Evolutionary conservation across 2,888 invertebrate species (phyloP).

Genomic region (Helicoverpa assulta): DNA sequence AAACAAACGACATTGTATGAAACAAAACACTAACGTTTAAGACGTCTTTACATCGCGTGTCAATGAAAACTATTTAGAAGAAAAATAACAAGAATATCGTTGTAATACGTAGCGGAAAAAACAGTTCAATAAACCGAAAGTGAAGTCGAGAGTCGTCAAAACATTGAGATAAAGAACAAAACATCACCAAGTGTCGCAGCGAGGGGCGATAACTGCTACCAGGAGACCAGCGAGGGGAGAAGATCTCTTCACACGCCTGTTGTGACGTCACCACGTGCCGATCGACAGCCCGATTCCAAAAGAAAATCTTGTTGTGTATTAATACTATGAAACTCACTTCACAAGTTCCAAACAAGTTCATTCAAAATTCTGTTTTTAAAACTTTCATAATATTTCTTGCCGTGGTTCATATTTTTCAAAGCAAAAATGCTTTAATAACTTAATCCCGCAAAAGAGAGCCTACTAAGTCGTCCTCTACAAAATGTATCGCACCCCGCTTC

Average conservation of each 20-base stretch:
- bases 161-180: slow-evolving; percentile 57
- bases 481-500: slow-evolving; percentile 26
- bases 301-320: slow-evolving; percentile 39
- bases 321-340: slow-evolving; percentile 27
- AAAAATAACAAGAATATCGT: slow-evolving; percentile 34
- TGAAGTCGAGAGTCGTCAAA: slow-evolving; percentile 55
- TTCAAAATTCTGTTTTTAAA: slow-evolving; percentile 4
- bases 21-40: slow-evolving; percentile 45
- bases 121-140: slow-evolving; percentile 56
- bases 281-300: slow-evolving; percentile 31
- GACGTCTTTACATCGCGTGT: slow-evolving; percentile 15
- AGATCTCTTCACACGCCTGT: slow-evolving; percentile 20
- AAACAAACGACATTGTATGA: slow-evolving; percentile 2
- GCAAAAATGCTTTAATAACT: slow-evolving; percentile 30
- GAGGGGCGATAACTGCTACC: slow-evolving; percentile 45
- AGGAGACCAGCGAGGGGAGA: slow-evolving; percentile 13
- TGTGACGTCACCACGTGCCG: slow-evolving; percentile 36
- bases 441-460: slow-evolving; percentile 47
- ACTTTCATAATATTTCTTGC: slow-evolving; percentile 22
- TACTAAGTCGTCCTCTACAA: slow-evolving; percentile 46
- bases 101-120: slow-evolving; percentile 52
- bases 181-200: slow-evolving; percentile 45
- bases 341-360: slow-evolving; percentile 5
- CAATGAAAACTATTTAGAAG: slow-evolving; percentile 8
- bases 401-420: slow-evolving; percentile 8